A percentile compares a stretch with the other conserved stretches of the same genome.
phyloP scores from a whole-genome alignment of 1,140 invertebrate species.

The Lycorma delicatula region DNA sequence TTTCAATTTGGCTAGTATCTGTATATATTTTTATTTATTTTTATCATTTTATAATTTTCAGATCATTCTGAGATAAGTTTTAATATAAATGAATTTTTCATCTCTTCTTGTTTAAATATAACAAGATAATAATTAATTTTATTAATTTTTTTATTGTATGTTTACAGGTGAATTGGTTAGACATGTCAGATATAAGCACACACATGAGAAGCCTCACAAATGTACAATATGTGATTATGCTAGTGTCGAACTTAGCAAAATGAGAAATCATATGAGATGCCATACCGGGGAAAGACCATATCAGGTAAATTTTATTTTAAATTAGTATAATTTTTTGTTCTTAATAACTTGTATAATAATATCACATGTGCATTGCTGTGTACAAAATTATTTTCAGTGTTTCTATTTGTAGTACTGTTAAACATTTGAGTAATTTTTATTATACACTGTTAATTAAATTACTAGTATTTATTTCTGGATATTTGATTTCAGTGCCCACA shows the following conservation, averaged over 20 bases:
- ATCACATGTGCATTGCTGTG: too few relatives aligned
- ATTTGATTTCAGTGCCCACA: slow-evolving; percentile 77
- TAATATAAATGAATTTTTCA: too few relatives aligned
- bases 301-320: too few relatives aligned
- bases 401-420: too few relatives aligned
- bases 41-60: too few relatives aligned
- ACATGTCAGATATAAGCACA: slow-evolving; percentile 62
- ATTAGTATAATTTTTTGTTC: too few relatives aligned
- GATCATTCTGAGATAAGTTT: too few relatives aligned
- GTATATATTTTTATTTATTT: too few relatives aligned
- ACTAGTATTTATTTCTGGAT: slow-evolving; percentile 14
- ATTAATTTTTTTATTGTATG: slow-evolving; percentile 10
- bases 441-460: neutral
- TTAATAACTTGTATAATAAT: too few relatives aligned
- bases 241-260: slow-evolving; percentile 55
- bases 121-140: slow-evolving; percentile 22
- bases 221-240: slow-evolving; percentile 57
- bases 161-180: slow-evolving; percentile 77
- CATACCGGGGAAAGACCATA: slow-evolving; percentile 51
- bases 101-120: neutral
- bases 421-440: too few relatives aligned
- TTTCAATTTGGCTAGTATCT: too few relatives aligned
- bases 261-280: slow-evolving; percentile 55
- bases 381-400: too few relatives aligned
- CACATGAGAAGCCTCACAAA: slow-evolving; percentile 57